Percentiles rank a stretch among this genome's conserved stretches.
phyloP scores from a whole-genome alignment of 2,113 vertebrate species.

The Gnathonemus longibarbis region DNA sequence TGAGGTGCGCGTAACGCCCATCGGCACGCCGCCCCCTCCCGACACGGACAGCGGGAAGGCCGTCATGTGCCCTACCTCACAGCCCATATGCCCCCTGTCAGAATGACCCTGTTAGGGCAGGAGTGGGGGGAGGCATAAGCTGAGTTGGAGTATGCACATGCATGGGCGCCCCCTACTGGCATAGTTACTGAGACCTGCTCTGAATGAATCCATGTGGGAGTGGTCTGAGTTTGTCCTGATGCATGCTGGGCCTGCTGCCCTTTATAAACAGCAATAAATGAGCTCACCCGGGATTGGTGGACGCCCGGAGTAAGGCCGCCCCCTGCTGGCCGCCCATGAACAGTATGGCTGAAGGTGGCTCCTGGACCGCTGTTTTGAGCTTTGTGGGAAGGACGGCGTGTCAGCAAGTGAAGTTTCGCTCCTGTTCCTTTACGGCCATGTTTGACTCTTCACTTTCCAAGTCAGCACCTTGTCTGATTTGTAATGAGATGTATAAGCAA shows the following conservation, averaged over 20 bases:
- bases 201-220: neutral
- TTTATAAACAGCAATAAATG: slow-evolving; percentile 12
- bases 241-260: neutral
- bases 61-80: neutral
- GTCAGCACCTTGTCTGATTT: neutral
- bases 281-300: neutral
- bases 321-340: neutral
- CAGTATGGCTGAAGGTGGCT: neutral
- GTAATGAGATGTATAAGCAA: neutral
- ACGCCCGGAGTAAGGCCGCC: neutral
- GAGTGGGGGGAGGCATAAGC: neutral
- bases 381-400: neutral
- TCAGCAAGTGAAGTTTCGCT: neutral
- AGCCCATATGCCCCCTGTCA: neutral
- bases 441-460: neutral
- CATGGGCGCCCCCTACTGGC: neutral
- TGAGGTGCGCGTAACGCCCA: neutral
- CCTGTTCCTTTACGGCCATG: neutral
- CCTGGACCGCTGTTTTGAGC: neutral
- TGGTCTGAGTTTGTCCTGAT: neutral
- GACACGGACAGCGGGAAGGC: neutral
- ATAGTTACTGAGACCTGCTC: neutral
- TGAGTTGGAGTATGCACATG: neutral
- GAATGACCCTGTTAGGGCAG: neutral
- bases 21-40: neutral